Evolutionary conservation across 2,113 vertebrate species (phyloP), one percentile per base, ranked within the genome.

Genomic region (Leiothrix lutea): DNA sequence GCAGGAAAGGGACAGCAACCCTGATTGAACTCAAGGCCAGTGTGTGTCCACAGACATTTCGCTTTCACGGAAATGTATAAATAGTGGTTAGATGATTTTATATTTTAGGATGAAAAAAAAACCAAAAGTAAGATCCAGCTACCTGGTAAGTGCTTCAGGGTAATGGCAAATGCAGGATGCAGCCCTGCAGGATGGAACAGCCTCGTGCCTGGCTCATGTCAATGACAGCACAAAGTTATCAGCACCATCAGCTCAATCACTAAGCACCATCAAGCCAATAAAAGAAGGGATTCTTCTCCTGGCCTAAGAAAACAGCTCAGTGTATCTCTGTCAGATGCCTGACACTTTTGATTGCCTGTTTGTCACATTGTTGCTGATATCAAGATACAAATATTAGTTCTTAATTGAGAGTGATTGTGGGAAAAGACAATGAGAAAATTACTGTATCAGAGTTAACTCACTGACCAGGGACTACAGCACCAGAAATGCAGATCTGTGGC

Each of bases 211-310:
- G 88, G 47, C 26, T 95, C 3, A 1, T 60, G 42, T 92, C 86
- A 90, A 65, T 73, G 90, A 50, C 58, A 86, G 64, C 64, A 45
- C 77, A 92, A 79, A 73, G 60, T 93, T 93, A 86, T 92, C 92
- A 83, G 29, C 69, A 60, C 29, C 71, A 80, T 85, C 79, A 86
- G 35, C 61, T 73, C 61, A 66, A 53, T 61, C 69, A 61, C 42
- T 62, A 40, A 80, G 25, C 47, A 80, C 28, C 0, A 1, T 36
- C 82, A 77, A 77, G 40, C 4, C 48, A 50, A 58, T 73, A 80
- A 75, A 80, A 78, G 36, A 72, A 83, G 25, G 4, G 14, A 38
- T 57, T 92, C 48, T 85, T 69, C 67, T 90, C 29, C n/a, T 36
- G 5, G 12, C 77, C 33, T 48, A 80, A 88, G 54, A 70, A 88